Evolutionary conservation across 92 coral and sea anemone species (phyloP).

Genomic region (Umimayanthus kanabou): DNA sequence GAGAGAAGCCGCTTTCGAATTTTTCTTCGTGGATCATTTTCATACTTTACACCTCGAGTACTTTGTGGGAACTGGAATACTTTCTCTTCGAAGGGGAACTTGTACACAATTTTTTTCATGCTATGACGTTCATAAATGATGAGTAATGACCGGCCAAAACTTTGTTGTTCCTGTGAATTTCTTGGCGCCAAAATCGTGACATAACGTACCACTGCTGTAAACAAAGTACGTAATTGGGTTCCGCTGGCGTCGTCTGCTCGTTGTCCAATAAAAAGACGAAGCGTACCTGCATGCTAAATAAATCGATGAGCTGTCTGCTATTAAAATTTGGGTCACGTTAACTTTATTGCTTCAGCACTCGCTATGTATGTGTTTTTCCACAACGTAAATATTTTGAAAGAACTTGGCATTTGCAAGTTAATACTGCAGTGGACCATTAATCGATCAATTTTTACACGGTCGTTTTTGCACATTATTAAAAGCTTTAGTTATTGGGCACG

Average conservation of each 20-base stretch:
- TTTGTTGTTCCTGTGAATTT: background rate
- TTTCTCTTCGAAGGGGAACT: slow-evolving; percentile 13
- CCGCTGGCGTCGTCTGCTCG: background rate
- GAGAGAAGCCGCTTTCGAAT: slow-evolving; percentile 34
- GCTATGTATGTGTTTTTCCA: too few relatives aligned
- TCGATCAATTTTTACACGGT: background rate
- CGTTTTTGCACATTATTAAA: background rate
- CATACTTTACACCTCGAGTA: background rate
- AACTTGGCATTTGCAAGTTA: too few relatives aligned
- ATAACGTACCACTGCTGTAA: background rate
- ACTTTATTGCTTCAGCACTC: too few relatives aligned
- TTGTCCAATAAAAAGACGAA: background rate
- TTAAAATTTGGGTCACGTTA: slow-evolving; percentile 2
- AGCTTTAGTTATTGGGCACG: background rate
- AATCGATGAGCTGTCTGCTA: background rate
- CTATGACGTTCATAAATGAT: slow-evolving; percentile 7
- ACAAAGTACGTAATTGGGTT: slow-evolving; percentile 3
- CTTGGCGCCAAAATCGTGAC: slow-evolving; percentile 24
- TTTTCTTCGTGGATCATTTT: slow-evolving; percentile 32
- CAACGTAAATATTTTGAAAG: too few relatives aligned
- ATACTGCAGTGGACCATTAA: background rate
- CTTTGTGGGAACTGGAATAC: background rate
- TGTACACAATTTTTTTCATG: slow-evolving; percentile 3
- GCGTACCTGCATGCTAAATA: background rate
- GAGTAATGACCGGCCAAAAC: slow-evolving; percentile 11